Base-by-base conservation (phyloP, 2,888 invertebrate genomes). In the Drosophila percnosoma region DNA sequence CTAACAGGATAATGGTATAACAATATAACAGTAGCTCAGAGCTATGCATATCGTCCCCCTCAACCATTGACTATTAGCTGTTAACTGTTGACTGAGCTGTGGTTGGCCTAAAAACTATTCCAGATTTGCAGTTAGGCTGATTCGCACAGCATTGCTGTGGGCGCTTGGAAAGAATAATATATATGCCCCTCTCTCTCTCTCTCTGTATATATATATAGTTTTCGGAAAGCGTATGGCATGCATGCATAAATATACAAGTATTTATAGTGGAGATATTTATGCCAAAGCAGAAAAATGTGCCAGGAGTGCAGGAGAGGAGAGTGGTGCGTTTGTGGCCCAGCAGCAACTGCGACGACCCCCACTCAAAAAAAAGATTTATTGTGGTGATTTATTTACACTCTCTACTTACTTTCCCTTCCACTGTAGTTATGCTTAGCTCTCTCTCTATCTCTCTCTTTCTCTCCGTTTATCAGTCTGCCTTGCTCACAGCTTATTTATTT, bases 401-500 rank as follows among this genome's bases (percentile, higher is more conserved):
- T 75, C 68, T 78, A 68, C 67, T 75, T 72, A 66, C 65, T 67
- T 63, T 52, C 42, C 63, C 54, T 59, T 49, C 45, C 38, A 51
- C 52, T 40, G 54, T 62, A 68, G 64, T 62, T 78, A 78, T 72
- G 51, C 38, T 64, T 52, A 27, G 29, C 51, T 42, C 27, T 62
- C 36, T 59, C 29, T 29, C 21, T 58, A 13, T 31, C 18, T 59
- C n/a, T 29, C 13, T 61, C 49, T 71, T n/a, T 42, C 45, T 61
- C 63, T 70, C 36, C 53, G 57, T 71, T 73, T 70, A 66, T 70
- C 80, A 67, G 67, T 62, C 62, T 63, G 75, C 36, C 54, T 31
- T 72, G 72, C 79, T 82, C 74, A 78, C 75, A 83, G 84, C 86
- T 89, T 89, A 89, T 89, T 89, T 89, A 86, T 89, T 89, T 89